Evolutionary conservation across 1,140 invertebrate genomes (phyloP), one percentile per base, ranked within the genome.

Genomic region (Conopomorpha cramerella): DNA sequence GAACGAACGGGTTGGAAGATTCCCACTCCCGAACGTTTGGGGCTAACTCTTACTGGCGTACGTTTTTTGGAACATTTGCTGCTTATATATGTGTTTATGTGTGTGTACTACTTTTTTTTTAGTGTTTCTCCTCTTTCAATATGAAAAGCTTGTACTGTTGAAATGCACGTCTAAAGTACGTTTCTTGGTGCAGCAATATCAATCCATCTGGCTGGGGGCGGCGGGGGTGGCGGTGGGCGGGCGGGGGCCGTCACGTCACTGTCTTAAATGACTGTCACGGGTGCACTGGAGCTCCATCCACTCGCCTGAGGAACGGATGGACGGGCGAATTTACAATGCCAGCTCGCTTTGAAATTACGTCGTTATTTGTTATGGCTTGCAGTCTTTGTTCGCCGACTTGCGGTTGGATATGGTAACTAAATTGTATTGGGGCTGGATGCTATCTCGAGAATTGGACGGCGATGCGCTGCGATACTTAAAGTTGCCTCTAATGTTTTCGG

Each of bases 231-330:
- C 37, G 36, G 37, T 25, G 29, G 33, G 10, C 29, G 30, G 33
- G 43, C 18, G 43, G 43, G 34, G 41, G 41, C 26, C 38, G 49
- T 62, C 60, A 60, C 59, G 49, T 61, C 62, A 71, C 65, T 71
- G 59, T 73, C 66, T 73, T 68, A 72, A 72, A 72, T 73, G 68
- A 73, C 59, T 73, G 68, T 71, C 68, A 70, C 64, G 68, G 65
- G 63, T 58, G 65, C 60, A 63, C 51, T 70, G 49, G 49, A 34
- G 55, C 59, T 35, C 51, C 45, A 45, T 43, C 41, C 51, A 45
- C 47, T 46, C 49, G 51, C 54, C 51, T 55, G 57, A 67, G 57
- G 63, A 63, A 58, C 61, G 51, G 46, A n/a, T 43, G 53, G 64
- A 66, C 58, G 56, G 55, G 56, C 58, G 50, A 49, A 46, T 43